Percentiles rank a stretch among this genome's conserved stretches.
Evolutionary conservation across 1,140 invertebrate genomes (phyloP).

Genomic region (Heliconius eleuchia): DNA sequence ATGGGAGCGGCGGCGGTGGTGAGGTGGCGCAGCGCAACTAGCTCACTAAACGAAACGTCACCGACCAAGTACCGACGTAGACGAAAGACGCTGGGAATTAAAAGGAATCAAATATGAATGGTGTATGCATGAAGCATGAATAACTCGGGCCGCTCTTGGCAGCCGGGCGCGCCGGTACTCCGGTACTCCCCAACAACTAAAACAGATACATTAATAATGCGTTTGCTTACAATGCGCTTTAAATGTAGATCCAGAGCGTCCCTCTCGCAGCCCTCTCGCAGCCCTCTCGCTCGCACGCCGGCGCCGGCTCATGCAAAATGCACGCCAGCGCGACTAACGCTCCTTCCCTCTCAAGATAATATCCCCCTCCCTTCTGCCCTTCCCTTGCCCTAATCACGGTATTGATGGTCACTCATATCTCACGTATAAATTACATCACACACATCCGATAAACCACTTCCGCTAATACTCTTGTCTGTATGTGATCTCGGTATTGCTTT

Average conservation of each 20-base stretch:
- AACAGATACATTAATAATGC: constrained; percentile 80
- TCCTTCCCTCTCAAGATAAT: constrained; percentile 73
- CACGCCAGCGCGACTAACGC: constrained; percentile 65
- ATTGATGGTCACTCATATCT: constrained; percentile 48
- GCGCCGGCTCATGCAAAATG: constrained; percentile 75
- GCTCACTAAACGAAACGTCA: constrained; percentile 58
- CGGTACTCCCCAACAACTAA: constrained; percentile 69
- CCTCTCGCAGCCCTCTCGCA: constrained; percentile 47
- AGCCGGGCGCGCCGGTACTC: constrained; percentile 61
- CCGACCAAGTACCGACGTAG: constrained; percentile 46
- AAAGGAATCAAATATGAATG: constrained; percentile 80
- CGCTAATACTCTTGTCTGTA: background rate
- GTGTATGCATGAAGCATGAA: constrained; percentile 76
- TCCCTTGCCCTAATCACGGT: constrained; percentile 45
- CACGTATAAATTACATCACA: background rate
- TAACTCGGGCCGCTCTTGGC: constrained; percentile 63
- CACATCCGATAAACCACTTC: background rate
- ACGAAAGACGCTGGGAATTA: constrained; percentile 77
- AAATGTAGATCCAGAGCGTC: constrained; percentile 76
- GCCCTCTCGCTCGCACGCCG: constrained; percentile 52
- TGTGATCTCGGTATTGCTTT: background rate
- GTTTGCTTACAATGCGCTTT: constrained; percentile 80
- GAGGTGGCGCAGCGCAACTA: constrained; percentile 33
- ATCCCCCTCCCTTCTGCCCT: constrained; percentile 40
- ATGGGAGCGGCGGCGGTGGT: constrained; percentile 34